These are phyloP conservation scores for Notospermus geniculatus DNA, from an alignment of 1,140 invertebrate genomes.

Conservation along the genomic window DNA sequence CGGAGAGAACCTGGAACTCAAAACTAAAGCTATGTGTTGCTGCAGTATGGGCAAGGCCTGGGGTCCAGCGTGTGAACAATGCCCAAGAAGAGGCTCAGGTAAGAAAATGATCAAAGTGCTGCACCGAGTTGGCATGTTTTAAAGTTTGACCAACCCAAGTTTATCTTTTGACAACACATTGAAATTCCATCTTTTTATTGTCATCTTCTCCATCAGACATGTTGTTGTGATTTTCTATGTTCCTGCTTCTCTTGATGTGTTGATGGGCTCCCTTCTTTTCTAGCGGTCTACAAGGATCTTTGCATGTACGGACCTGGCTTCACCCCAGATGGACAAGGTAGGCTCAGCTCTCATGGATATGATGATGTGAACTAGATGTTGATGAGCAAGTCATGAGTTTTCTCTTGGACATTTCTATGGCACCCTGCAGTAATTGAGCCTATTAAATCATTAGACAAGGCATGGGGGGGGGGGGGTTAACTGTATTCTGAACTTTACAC, in stretches of 20 bases:
- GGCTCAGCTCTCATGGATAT: conserved; percentile 6
- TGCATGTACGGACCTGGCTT: conserved; percentile 73
- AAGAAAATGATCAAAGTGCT: conserved; percentile 11
- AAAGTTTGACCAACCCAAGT: background rate
- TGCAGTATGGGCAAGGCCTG: conserved; percentile 85
- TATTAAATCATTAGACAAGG: too few species aligned
- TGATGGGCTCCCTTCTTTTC: conserved; percentile 23
- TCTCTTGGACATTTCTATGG: too few species aligned
- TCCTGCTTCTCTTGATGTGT: too few species aligned
- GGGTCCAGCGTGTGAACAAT: conserved; percentile 79
- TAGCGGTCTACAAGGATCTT: conserved; percentile 69
- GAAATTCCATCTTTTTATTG: background rate
- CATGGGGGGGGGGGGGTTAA: too few species aligned
- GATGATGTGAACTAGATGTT: too few species aligned
- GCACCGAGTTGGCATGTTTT: background rate
- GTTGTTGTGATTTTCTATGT: too few species aligned
- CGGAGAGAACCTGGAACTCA: conserved; percentile 58
- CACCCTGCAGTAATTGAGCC: too few species aligned
- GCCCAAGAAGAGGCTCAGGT: conserved; percentile 68
- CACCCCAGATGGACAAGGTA: conserved; percentile 69
- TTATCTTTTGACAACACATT: background rate
- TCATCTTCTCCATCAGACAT: too few species aligned
- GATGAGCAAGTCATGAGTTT: too few species aligned
- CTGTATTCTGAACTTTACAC: too few species aligned
- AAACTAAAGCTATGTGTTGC: conserved; percentile 77